Base-by-base conservation (phyloP, 2,797 vertebrate species). In the Sphenopsis melanotis region DNA sequence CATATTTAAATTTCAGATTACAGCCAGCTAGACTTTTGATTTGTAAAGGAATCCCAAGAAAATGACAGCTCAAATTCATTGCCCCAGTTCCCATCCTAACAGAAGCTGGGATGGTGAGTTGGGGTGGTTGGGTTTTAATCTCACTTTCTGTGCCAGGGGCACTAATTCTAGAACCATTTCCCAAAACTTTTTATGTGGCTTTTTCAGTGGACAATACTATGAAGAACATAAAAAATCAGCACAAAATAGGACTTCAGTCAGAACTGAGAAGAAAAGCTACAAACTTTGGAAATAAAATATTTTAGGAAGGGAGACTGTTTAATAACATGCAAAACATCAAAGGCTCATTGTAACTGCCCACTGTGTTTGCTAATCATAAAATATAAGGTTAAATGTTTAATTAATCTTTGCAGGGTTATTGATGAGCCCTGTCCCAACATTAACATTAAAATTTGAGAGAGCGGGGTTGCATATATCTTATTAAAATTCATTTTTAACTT, bases 61-160 rank as follows among this genome's bases (percentile, higher is more conserved):
- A 83, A 66, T 7, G 5, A 37, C 29, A 64, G 61, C 53, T 61
- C 41, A 52, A n/a, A 65, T 11, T 9, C 26, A 36, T 0, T 52
- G 60, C 9, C 70, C 52, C 65, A 57, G 49, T 29, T 15, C 5
- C 59, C 34, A 34, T 2, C 24, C 47, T 20, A 39, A 39, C 8
- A 32, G 12, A 24, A 55, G 20, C 0, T 37, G 34, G 27, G 50
- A 39, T 9, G 11, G 5, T 7, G 16, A 41, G 20, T 0, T 37
- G 32, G 27, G 50, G 42, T 9, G 11, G 5, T 8, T 32, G 22
- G 34, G 11, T 81, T 70, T 26, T 55, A 30, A 52, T 32, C 26
- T 61, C 65, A 30, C 34, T 79, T 47, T 32, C 57, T 56, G 2
- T 3, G 6, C 27, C 66, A 71, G 37, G 1, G 68, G 3, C 36